Evolutionary conservation across 2,797 vertebrate genomes (phyloP), one percentile per base, ranked within the genome.

Genomic region (Coranthus polyacanthus): DNA sequence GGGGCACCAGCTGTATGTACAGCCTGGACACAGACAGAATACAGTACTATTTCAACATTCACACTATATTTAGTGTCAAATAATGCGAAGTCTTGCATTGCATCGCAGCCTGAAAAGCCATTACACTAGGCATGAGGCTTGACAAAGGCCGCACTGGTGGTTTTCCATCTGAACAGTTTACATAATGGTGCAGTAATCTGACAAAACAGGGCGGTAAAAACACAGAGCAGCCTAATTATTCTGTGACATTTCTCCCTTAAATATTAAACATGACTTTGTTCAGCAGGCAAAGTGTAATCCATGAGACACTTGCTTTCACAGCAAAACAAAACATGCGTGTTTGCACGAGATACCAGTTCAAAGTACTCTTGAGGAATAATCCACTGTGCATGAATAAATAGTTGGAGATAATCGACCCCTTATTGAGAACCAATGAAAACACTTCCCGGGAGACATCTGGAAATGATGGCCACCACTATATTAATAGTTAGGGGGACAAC

Each of bases 1-100:
- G 68, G 74, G 76, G 79, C 62, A 79, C 81, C 64, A 83, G 77
- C 79, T 84, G 82, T 82, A 80, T 75, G 71, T 85, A 68, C 73
- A 81, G 58, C 56, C 62, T 63, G 46, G 60, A 39, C 60, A 53
- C 52, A 67, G 10, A 22, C 56, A 75, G 24, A 65, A 54, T 43
- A 57, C 36, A 44, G 22, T 20, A 39, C 13, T 29, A 26, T 37
- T 24, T 60, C 41, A 46, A 52, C 45, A 75, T 56, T 68, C 41
- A 57, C 24, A 46, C 37, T 70, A 52, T 62, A 58, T 78, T 73
- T 41, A 29, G 34, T 53, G 57, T 16, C 41, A 77, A 69, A 75
- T 63, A 54, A 53, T 52, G 55, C 45, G 22, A 65, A 56, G 32
- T 52, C 46, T 65, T 71, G 45, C 47, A 15, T 39, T 44, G 29